phyloP scores from a whole-genome alignment of 2,113 vertebrate species.

The Gorsachius goisagi region DNA sequence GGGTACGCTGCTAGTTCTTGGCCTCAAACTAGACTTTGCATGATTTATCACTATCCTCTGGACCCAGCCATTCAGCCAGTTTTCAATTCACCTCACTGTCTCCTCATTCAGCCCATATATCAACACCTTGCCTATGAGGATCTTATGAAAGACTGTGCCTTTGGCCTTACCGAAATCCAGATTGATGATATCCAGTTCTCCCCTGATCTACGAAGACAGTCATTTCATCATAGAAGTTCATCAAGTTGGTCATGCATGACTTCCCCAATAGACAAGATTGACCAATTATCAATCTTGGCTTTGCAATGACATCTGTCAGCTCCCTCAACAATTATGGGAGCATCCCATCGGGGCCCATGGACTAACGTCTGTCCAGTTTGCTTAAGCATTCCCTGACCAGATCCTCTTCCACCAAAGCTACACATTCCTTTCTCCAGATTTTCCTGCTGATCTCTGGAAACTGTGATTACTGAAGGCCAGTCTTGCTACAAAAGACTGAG shows the following conservation, averaged over 20 bases:
- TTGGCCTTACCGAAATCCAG: background rate
- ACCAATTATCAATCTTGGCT: background rate
- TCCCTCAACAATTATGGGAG: background rate
- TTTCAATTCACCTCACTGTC: background rate
- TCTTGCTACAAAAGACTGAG: background rate
- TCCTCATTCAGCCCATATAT: background rate
- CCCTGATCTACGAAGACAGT: background rate
- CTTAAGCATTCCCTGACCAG: background rate
- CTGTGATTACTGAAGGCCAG: background rate
- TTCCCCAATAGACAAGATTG: background rate
- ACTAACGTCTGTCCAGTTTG: background rate
- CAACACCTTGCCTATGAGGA: background rate
- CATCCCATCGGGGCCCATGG: background rate
- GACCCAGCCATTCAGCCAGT: background rate
- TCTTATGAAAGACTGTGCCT: background rate
- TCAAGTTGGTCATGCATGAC: background rate
- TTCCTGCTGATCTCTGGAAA: background rate
- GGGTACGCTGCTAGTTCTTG: background rate
- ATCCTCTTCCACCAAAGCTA: background rate
- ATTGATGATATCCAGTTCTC: background rate
- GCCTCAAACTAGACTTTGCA: background rate
- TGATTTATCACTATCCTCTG: background rate
- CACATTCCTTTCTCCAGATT: background rate
- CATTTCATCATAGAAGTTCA: background rate
- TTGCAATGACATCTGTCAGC: background rate